Conservation (phyloP, 2,888 invertebrate genomes). For the Euclidia mi region DNA sequence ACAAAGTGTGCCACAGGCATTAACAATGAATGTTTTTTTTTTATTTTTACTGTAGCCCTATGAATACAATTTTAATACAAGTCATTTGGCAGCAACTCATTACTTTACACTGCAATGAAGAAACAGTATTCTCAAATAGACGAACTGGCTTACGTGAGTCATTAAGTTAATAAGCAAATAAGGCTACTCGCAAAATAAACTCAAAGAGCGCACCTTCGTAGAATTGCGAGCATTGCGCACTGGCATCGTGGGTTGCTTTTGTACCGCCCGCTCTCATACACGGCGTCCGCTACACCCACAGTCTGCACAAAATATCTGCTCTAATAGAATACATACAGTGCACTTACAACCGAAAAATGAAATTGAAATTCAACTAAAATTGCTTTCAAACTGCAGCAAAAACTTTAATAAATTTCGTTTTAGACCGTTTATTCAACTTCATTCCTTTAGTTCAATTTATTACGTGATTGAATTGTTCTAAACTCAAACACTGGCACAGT, state of each 20-base stretch:
- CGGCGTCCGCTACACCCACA: conserved; percentile 75
- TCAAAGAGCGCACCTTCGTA: conserved; percentile 71
- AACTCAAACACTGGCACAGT: conserved; percentile 3
- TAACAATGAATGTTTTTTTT: too few relatives aligned
- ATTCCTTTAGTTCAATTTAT: conserved; percentile 7
- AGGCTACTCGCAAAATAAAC: conserved; percentile 31
- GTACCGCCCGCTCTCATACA: conserved; percentile 53
- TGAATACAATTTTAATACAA: not conserved
- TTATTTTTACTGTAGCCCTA: too few relatives aligned
- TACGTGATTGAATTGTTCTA: conserved; percentile 5
- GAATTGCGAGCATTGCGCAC: conserved; percentile 68
- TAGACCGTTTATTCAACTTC: not conserved
- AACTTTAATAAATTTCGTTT: too few relatives aligned
- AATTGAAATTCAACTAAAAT: too few relatives aligned
- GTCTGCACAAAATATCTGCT: conserved; percentile 61
- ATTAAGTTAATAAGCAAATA: conserved; percentile 34
- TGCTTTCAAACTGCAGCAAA: too few relatives aligned
- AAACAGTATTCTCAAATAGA: conserved; percentile 1
- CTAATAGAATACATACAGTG: not conserved
- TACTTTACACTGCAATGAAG: not conserved
- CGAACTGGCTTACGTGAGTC: conserved; percentile 22
- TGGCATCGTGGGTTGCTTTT: conserved; percentile 68
- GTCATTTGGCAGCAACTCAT: not conserved
- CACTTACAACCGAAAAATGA: not conserved
- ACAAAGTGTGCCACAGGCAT: too few relatives aligned